A percentile compares a stretch with the other conserved stretches of the same genome.
phyloP scores from a whole-genome alignment of 1,140 invertebrate species.

The Drosophila auraria region DNA sequence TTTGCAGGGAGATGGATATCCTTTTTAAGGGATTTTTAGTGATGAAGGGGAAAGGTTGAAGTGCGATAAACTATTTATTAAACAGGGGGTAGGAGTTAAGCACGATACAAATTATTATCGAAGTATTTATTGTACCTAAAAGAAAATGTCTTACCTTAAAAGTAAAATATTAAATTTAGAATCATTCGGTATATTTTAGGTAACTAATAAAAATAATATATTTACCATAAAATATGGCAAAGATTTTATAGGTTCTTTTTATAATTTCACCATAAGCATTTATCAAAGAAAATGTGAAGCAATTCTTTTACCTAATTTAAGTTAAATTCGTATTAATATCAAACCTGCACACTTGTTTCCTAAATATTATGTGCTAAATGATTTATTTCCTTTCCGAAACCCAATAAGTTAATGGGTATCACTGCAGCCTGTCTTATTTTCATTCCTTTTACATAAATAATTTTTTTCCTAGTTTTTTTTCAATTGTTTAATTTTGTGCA shows the following conservation, averaged over 20 bases:
- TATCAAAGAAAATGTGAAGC: neutral
- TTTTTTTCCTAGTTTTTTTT: conserved; percentile 29
- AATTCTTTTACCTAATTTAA: neutral
- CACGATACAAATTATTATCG: neutral
- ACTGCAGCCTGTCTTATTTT: neutral
- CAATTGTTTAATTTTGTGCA: conserved; percentile 59
- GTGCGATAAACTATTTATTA: neutral
- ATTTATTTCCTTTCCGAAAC: neutral
- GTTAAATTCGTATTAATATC: too few species aligned
- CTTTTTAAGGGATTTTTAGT: neutral
- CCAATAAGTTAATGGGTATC: neutral
- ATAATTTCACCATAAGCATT: too few species aligned
- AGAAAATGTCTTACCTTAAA: neutral
- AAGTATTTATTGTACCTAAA: too few species aligned
- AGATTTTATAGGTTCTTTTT: too few species aligned
- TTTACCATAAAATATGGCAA: too few species aligned
- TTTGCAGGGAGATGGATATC: neutral
- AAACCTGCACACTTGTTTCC: too few species aligned
- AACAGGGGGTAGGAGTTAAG: too few species aligned
- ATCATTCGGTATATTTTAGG: too few species aligned
- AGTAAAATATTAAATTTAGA: too few species aligned
- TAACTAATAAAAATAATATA: too few species aligned
- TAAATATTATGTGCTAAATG: too few species aligned
- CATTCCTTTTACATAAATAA: neutral
- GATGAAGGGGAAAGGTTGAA: too few species aligned